Base-by-base conservation (phyloP, 1,140 invertebrate species). In the Geopemphigus sp. region DNA sequence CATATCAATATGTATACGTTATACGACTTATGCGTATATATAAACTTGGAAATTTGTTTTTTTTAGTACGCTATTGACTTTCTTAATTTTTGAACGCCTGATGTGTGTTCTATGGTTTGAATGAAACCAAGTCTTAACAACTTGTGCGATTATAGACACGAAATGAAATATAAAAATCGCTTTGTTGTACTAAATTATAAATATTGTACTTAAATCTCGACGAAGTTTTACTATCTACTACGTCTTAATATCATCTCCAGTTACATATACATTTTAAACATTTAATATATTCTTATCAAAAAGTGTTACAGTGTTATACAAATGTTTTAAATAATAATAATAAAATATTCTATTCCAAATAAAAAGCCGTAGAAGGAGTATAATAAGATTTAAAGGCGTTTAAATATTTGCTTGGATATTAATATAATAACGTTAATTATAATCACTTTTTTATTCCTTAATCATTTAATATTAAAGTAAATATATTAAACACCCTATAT, bases 181-280 rank as follows among this genome's bases (percentile, higher is more conserved):
- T 72, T 29, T 54, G 68, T 72, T n/a, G 47, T 72, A 50, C 68
- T 54, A 72, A 53, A 17, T 54, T 72, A 72, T 29, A 72, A 54
- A 72, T 72, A 54, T 72, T 72, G 54, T 72, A 54, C 53, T 53
- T 70, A 53, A 70, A 45, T 70, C 53, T 70, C 53, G 47, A 70
- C 66, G 22, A 70, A 70, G 66, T 70, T 70, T 70, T 70, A 70
- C 66, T 45, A 47, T 70, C 53, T 70, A 47, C 24, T 72, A 72
- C 8, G 8, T 53, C 68, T 53, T 72, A 72, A 72, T 17, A 72
- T 72, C 47, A 29, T 54, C 68, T 54, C 47, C 24, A 17, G 68
- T 53, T 26, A 32, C 68, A 70, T 53, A 47, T 50, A 53, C 15
- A 53, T 53, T 70, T 70, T 53, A 70, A 70, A 22, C n/a, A 53